Base-by-base conservation (phyloP, 2,888 invertebrate genomes). In the Lepidonotus clava region DNA sequence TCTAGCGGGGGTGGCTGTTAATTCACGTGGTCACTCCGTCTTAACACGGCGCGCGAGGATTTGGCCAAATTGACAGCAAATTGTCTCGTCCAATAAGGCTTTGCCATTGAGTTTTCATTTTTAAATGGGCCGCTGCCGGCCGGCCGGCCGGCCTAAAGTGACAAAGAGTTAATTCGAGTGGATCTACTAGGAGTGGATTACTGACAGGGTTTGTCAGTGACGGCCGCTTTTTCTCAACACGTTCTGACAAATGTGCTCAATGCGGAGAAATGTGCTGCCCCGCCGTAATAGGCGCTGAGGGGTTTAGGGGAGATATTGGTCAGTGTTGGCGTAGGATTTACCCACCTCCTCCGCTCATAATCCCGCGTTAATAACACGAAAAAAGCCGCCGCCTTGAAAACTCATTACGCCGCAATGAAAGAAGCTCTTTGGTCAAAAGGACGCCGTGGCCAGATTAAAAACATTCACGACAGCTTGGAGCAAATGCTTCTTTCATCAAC, bases 91-190 rank as follows among this genome's bases (percentile, higher is more conserved):
- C 41, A 80, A 80, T 80, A 46, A 80, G 80, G 41, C 80, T 41
- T 80, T 32, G 28, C 80, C 51, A 80, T 80, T 80, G 80, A 80
- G 80, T 6, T 80, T 80, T 80, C 80, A 46, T 80, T 80, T 80
- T 80, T 80, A 80, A 80, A 80, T 46, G 80, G 80, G 80, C 51
- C 80, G 46, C 24, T 14, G 34, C n/a, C 41, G 80, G 14, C 5
- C 24, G 80, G 14, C 5, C 24, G 80, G 41, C 24, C 28, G 80
- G 46, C 80, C 46, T 24, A 41, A 80, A 80, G 80, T 41, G 80
- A 80, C 80, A 80, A 80, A 46, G 80, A 41, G 80, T 80, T 80
- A 80, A 80, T 80, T 80, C 80, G 80, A 41, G 46, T 80, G 80
- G 80, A 80, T 80, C 46, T 51, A 46, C n/a, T 46, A 32, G 28